phyloP scores from a whole-genome alignment of 37 sponge, comb jelly and placozoan genomes.

The Crambe crambe region DNA sequence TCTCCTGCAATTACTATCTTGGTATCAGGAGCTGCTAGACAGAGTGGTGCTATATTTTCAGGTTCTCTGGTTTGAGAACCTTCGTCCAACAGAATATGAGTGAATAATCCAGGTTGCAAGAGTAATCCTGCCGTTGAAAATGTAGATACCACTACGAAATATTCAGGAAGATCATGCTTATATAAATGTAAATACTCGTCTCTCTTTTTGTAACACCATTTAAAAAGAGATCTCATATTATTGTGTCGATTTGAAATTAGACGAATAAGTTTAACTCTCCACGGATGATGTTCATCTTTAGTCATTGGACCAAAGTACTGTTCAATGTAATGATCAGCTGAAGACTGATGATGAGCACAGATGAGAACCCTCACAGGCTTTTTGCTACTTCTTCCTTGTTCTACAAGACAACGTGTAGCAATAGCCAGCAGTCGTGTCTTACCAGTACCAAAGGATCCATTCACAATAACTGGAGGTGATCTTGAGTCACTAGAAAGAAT shows the following conservation, averaged over 20 bases:
- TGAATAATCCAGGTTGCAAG: constrained; percentile 38
- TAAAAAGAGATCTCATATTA: not conserved
- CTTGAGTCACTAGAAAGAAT: constrained; percentile 20
- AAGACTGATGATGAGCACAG: constrained; percentile 68
- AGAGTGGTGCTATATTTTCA: constrained; percentile 61
- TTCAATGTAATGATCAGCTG: constrained; percentile 52
- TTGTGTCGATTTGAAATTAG: not conserved
- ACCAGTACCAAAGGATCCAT: constrained; percentile 81
- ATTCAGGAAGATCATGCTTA: not conserved
- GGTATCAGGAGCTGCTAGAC: constrained; percentile 47
- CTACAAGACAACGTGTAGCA: constrained; percentile 12
- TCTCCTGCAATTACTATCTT: constrained; percentile 85
- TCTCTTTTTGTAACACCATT: not conserved
- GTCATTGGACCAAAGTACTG: constrained; percentile 56
- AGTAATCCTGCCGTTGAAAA: constrained; percentile 32
- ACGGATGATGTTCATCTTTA: not conserved
- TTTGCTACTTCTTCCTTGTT: not conserved
- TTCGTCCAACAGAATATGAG: constrained; percentile 83
- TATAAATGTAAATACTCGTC: not conserved
- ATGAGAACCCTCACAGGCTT: constrained; percentile 41
- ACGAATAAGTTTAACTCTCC: constrained; percentile 5
- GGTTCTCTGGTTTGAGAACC: constrained; percentile 79
- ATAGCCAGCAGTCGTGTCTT: constrained; percentile 72
- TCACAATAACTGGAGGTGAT: constrained; percentile 51
- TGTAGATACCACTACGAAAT: constrained; percentile 57